Conservation (phyloP, 2,797 vertebrate genomes). For the Eremophila alpestris region DNA sequence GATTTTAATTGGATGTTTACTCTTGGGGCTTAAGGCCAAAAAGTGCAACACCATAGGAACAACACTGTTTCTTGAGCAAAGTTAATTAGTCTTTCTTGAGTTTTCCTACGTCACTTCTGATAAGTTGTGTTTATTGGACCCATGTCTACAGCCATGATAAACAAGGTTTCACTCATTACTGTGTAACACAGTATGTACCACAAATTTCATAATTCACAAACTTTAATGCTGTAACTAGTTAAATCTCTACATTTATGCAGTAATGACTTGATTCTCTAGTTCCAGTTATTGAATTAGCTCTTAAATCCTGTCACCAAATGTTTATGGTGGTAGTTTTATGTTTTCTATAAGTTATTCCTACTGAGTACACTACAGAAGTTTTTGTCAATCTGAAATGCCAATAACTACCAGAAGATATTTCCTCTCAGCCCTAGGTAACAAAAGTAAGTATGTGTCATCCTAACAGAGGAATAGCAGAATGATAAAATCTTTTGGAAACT, state of each 20-base stretch:
- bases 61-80: conserved; percentile 39
- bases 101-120: conserved; percentile 48
- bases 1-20: conserved; percentile 66
- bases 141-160: conserved; percentile 28
- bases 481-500: neutral
- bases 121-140: conserved; percentile 54
- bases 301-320: conserved; percentile 5
- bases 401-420: neutral
- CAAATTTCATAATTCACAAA: neutral
- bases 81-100: conserved; percentile 56
- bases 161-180: neutral
- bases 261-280: neutral
- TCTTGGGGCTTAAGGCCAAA: conserved; percentile 49
- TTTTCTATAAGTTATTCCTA: neutral
- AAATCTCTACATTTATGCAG: neutral
- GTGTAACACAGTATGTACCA: neutral
- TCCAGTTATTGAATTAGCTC: neutral
- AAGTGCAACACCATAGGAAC: conserved; percentile 45
- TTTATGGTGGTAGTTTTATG: neutral
- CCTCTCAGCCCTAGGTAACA: neutral
- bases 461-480: neutral
- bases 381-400: neutral
- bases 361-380: neutral
- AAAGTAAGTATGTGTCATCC: neutral
- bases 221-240: neutral